Conservation (phyloP, 1,140 invertebrate species). For the Scaptomyza pallida region DNA sequence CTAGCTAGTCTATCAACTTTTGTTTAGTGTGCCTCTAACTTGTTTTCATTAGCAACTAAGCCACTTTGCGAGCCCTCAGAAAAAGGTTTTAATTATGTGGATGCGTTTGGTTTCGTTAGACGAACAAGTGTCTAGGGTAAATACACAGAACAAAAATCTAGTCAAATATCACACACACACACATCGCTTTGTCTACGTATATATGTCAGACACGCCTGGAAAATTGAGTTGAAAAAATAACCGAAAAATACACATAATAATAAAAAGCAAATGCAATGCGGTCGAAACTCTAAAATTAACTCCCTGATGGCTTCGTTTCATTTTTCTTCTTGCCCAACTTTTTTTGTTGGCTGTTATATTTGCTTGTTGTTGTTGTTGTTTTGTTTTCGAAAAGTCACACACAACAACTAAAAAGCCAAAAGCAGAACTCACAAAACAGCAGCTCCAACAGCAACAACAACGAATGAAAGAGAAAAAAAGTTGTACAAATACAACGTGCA, state of each 20-base stretch:
- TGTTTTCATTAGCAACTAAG: conserved; percentile 3
- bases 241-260: conserved; percentile 5
- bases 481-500: conserved; percentile 76
- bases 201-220: conserved; percentile 23
- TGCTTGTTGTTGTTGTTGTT: conserved; percentile 33
- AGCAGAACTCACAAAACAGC: conserved; percentile 5
- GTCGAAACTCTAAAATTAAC: conserved; percentile 46
- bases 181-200: background rate
- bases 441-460: background rate
- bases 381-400: conserved; percentile 69
- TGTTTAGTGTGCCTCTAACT: background rate
- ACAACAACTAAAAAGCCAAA: conserved; percentile 28
- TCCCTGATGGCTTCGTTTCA: conserved; percentile 34
- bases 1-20: background rate
- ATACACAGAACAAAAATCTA: conserved; percentile 16
- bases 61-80: background rate
- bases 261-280: conserved; percentile 18
- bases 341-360: conserved; percentile 7
- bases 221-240: conserved; percentile 1
- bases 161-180: conserved; percentile 5
- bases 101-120: background rate
- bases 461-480: conserved; percentile 48
- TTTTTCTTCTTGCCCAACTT: conserved; percentile 9
- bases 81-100: conserved; percentile 22
- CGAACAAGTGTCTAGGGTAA: background rate